Evolutionary conservation across 1,140 invertebrate species (phyloP), one percentile per base, ranked within the genome.

Genomic region (Conopomorpha cramerella): DNA sequence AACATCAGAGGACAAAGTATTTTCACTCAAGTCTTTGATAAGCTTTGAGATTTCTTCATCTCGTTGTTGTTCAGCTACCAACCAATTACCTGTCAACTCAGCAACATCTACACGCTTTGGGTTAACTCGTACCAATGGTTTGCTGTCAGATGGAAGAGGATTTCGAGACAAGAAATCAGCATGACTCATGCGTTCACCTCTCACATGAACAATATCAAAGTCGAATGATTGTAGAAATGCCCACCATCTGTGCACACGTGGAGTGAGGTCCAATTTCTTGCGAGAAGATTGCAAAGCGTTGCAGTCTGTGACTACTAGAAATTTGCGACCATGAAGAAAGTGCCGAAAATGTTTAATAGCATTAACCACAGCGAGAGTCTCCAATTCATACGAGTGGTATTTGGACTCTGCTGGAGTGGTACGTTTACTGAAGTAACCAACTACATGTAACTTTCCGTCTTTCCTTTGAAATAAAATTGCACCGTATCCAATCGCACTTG

Each of bases 211-310:
- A 16, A 32, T 11, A 13, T 32, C 16, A 13, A 32, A 32, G 11
- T 32, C 30, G 16, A 32, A 32, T 10, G 13, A 7, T 17, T 32
- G 30, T 16, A 32, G 15, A 11, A 14, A 32, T 7, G 30, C 8
- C 30, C 51, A 55, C 49, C 49, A 58, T 11, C 46, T 16, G 18
- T 49, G 37, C 2, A 44, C 46, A 18, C 49, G 11, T n/a, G 53
- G 47, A n/a, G 38, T 45, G 30, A 59, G 36, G 30, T 59, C 43
- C 8, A 27, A 15, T 39, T 58, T 63, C 13, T 38, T 44, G 16
- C 13, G 16, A 0, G 54, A 45, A 16, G 39, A 19, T 39, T 48
- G 51, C 4, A 55, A 27, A 1, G 56, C 53, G 29, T 31, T 56
- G 18, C 57, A 64, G 41, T 64, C 30, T 6, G 30, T 32, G 8